Base-by-base conservation (phyloP, 2,113 vertebrate species). In the Gambusia affinis region DNA sequence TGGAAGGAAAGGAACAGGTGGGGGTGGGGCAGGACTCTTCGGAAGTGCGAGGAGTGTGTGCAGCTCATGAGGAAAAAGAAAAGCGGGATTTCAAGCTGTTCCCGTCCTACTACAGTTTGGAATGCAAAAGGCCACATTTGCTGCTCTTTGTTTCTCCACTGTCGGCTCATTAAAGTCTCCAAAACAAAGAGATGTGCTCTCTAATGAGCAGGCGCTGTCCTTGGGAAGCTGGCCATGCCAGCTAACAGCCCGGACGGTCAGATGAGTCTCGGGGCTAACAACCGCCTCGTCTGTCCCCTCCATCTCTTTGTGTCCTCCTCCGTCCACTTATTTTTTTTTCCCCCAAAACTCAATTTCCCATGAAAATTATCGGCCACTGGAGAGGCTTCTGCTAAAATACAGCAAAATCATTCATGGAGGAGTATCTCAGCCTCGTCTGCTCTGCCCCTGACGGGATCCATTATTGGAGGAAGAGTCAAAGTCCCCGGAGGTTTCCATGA, bases 161-260 rank as follows among this genome's bases (percentile, higher is more conserved):
- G 71, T 72, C 30, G 54, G 78, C 94, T 94, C 94, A 95, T 95
- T 95, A 94, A 87, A 83, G 87, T 82, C 83, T 74, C 78, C 87
- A 91, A 92, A 30, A 95, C 94, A 94, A 92, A 60, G 80, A 90
- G 82, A 85, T 75, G 81, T 79, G 67, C 86, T 87, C 90, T 86
- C 87, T 94, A 94, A 94, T 94, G 91, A 94, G 93, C 84, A 72
- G 76, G 81, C 51, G 67, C 85, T 84, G 92, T 92, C 90, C 90
- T 92, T 85, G 90, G 89, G 86, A 92, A 92, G 79, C 87, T 74
- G 69, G 85, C 91, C 92, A 87, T 86, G 85, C 83, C 87, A 85
- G 85, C 81, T 61, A 61, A 74, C 70, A 80, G 79, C 12, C 42
- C 76, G 75, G 81, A 57, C 82, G 76, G 81, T 60, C 83, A 75